Conservation (phyloP, 2,113 vertebrate genomes). For the Ictalurus punctatus region DNA sequence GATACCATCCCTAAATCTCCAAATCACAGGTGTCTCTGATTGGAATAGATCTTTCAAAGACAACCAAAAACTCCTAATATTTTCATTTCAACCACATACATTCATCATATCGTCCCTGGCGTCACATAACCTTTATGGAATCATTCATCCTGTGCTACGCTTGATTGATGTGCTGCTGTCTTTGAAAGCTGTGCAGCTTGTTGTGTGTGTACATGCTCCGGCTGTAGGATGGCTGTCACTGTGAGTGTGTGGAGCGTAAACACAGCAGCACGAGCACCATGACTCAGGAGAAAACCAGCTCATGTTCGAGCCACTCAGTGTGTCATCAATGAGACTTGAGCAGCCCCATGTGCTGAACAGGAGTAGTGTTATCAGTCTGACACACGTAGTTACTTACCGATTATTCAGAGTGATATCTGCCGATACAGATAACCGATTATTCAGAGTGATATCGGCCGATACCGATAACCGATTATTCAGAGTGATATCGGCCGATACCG, state of each 20-base stretch:
- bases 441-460: no score
- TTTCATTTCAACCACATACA: not conserved
- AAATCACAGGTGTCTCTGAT: not conserved
- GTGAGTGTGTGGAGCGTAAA: conserved; percentile 4
- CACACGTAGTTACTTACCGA: not conserved
- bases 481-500: no score
- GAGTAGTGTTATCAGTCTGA: not conserved
- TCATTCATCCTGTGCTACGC: not conserved
- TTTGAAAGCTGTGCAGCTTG: not conserved
- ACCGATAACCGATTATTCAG: no score
- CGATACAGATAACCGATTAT: no score
- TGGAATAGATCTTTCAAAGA: not conserved
- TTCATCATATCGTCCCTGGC: not conserved
- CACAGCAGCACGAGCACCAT: not conserved
- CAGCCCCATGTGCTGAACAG: conserved; percentile 25
- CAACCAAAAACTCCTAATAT: not conserved
- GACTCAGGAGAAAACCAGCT: conserved; percentile 40
- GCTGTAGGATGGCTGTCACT: not conserved
- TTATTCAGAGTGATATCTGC: no score
- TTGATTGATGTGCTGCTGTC: not conserved
- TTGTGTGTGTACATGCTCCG: not conserved
- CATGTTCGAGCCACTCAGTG: not conserved
- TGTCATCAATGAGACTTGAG: conserved; percentile 25
- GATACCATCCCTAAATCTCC: not conserved
- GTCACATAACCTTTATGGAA: not conserved